Base-by-base conservation (phyloP, 2,113 vertebrate genomes). In the Protobothrops mucrosquamatus region DNA sequence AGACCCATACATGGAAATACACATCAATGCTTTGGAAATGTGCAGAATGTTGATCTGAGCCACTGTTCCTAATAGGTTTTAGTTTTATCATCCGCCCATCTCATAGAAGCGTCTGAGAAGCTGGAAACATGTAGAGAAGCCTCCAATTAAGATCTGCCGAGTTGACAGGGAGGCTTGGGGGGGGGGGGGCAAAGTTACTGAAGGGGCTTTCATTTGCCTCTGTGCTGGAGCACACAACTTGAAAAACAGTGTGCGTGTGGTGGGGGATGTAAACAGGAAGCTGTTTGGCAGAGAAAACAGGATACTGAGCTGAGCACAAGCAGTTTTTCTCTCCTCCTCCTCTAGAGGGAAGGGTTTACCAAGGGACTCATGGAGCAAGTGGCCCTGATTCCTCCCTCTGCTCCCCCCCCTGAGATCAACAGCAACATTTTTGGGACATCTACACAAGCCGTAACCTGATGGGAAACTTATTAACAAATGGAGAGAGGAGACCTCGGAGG, bases 251-350 rank as follows among this genome's bases (percentile, higher is more conserved):
- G n/a, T 14, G 12, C 3, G 8, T 8, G 57, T 46, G 4, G 23
- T 4, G 46, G 46, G 46, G 24, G 26, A 52, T n/a, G 86, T 20
- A 20, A 29, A 18, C 26, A 29, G 86, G 86, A 29, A 29, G 51
- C 24, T 34, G 12, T n/a, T 26, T 87, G 6, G 85, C 64, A 5
- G 56, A 91, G 87, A 95, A 96, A 95, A 96, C 95, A 97, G 95
- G 94, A 97, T 94, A 48, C 93, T 61, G 89, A 57, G 24, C 48
- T 61, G 39, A 14, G 85, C n/a, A 92, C 29, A 56, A 93, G 92
- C 55, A 81, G 85, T 92, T 94, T 93, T 94, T 61, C 94, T 92
- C 88, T 2, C 74, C 52, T 85, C 93, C 59, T 85, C 8, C 24
- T 14, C 93, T 91, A 88, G 46, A 92, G 85, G 94, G 92, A 95